Base-by-base conservation (phyloP, 2,888 invertebrate genomes). In the Scelioninae gen. 1 region DNA sequence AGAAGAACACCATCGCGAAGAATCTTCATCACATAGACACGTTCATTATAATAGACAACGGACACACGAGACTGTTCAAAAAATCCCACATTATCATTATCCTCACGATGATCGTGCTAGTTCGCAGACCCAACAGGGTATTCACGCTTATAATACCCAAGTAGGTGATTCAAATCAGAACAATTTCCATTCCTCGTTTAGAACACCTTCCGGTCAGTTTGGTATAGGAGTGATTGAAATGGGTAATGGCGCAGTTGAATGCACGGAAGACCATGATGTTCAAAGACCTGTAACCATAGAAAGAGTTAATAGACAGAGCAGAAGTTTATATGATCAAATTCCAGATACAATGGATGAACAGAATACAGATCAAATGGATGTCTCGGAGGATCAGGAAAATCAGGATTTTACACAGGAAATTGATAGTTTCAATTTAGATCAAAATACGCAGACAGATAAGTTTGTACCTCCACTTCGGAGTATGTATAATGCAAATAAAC, bases 61-160 rank as follows among this genome's bases (percentile, higher is more conserved):
- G n/a, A 29, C 66, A n/a, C 66, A 60, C 0, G 32, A 76, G 32
- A 55, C 62, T 0, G n/a, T 55, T n/a, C 10, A 16, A 11, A 69
- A 63, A 69, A 31, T 77, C 13, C 77, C 77, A 5, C 66, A 66
- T 29, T 60, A 76, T 23, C 76, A 68, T 31, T 62, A 72, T 9
- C 38, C 29, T 23, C 38, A 29, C 10, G 4, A 34, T 38, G 38
- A 11, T 43, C 13, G 43, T 5, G n/a, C 58, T 43, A 23, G 8
- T 53, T 34, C 13, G 0, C 43, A 60, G 31, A 49, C 38, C n/a
- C 63, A 55, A n/a, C 69, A 43, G 2, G 3, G n/a, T 43, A n/a
- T 16, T 23, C 45, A 15, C 10, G 58, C 29, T 6, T 38, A 58
- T 0, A 72, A 65, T 34, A 58, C 58, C 1, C 16, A 79, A 16